Evolutionary conservation across 2,797 vertebrate genomes (phyloP), one percentile per base, ranked within the genome.

Genomic region (Cephalopachus bancanus): DNA sequence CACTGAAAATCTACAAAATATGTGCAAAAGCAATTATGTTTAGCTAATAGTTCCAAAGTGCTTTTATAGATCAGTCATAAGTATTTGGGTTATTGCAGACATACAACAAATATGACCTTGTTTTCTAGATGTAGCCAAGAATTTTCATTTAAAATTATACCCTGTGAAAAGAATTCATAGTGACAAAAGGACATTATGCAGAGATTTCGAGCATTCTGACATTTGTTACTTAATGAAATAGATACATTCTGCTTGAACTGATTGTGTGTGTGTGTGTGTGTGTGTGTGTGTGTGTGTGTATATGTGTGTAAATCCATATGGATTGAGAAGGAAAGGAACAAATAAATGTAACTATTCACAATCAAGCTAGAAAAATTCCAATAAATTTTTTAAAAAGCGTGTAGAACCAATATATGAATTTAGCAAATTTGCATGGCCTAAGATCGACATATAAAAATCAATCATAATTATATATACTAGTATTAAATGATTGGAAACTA

Each of bases 31-130:
- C 37, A 84, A n/a, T 85, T 67, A 86, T 49, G 33, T 81, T 80
- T 62, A 92, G 55, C 15, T 92, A 67, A 89, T 80, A 80, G 55
- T 81, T 93, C 22, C 53, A 80, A 92, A 75, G 33, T 78, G 10
- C 12, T 74, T 86, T 85, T 62, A 86, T 37, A 81, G 67, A 90
- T 81, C 24, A 60, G 26, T 80, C 24, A 83, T 71, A 90, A 81
- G 44, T 83, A 69, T 92, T 84, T 69, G 33, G 10, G 24, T 81
- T 92, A 76, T 62, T 96, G 33, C 14, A 62, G 33, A 62, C 44
- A 85, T 94, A 71, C 20, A 74, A n/a, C 55, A 95, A 93, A 90
- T 22, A 90, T 90, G 17, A 81, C 17, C 60, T 91, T 83, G 55
- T 94, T 93, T 89, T 94, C 62, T 75, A 62, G 75, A 60, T 33